These are phyloP conservation scores for Dendrocincla fuliginosa DNA, from an alignment of 2,797 vertebrate species.

Conservation along the genomic window DNA sequence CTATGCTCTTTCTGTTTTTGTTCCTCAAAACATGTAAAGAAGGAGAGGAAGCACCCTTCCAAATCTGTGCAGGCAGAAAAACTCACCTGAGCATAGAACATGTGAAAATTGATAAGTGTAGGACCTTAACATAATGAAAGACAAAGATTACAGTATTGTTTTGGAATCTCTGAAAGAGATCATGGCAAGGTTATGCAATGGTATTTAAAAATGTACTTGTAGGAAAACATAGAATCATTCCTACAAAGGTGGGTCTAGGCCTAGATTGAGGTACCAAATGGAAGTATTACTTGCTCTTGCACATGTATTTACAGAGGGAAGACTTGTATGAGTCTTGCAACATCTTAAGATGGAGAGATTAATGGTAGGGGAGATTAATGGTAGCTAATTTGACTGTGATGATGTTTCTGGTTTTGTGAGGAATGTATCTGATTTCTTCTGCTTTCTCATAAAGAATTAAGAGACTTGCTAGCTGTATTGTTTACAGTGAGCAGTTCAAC, in stretches of 20 bases:
- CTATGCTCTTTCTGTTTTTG: background rate
- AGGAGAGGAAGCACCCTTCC: background rate
- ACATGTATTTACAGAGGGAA: accelerated
- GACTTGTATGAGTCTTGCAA: background rate
- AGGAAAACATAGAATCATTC: background rate
- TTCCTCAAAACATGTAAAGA: background rate
- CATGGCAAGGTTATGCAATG: background rate
- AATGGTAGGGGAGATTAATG: background rate
- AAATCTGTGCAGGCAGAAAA: background rate
- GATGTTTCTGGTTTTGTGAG: background rate
- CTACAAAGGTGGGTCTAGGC: background rate
- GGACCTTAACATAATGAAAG: background rate
- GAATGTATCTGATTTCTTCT: background rate
- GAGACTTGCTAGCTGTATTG: background rate
- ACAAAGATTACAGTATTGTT: background rate
- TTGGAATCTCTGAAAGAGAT: background rate
- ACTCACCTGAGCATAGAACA: background rate
- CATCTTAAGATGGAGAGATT: no score
- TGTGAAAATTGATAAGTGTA: background rate
- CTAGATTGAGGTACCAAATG: background rate
- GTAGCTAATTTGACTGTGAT: background rate
- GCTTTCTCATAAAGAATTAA: background rate
- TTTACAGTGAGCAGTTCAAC: background rate
- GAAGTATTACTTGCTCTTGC: background rate
- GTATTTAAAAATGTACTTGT: background rate